phyloP scores from a whole-genome alignment of 2,113 vertebrate species.

The Bos indicus region DNA sequence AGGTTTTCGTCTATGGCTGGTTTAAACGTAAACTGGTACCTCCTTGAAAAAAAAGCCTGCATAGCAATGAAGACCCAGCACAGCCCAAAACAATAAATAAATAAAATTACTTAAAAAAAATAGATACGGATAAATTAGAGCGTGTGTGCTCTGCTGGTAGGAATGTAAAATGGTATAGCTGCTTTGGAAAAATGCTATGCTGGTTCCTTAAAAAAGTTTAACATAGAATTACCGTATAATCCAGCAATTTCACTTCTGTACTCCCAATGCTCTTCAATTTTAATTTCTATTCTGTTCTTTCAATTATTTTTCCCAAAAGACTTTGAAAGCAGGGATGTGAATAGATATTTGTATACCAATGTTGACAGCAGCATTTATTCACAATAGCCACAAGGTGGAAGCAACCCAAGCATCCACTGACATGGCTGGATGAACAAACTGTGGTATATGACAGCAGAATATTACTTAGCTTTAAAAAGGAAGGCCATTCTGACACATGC shows the following conservation, averaged over 20 bases:
- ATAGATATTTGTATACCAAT: not conserved
- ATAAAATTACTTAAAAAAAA: not conserved
- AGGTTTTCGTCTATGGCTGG: not conserved
- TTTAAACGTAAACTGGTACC: not conserved
- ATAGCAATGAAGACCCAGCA: not conserved
- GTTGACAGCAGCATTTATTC: not conserved
- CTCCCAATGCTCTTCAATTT: not conserved
- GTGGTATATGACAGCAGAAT: not conserved
- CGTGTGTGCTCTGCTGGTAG: not conserved
- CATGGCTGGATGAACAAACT: not conserved
- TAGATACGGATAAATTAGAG: not conserved
- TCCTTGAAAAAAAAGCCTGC: not conserved
- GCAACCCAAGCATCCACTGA: not conserved
- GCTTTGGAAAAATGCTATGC: not conserved
- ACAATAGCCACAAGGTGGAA: not conserved
- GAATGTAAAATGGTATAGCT: not conserved
- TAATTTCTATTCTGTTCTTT: not conserved
- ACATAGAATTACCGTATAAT: not conserved
- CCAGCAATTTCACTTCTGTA: not conserved
- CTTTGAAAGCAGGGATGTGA: not conserved
- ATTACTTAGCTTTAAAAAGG: not conserved
- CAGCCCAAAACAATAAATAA: not conserved
- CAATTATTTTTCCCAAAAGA: not conserved
- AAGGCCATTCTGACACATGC: not conserved
- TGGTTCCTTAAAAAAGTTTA: not conserved